Evolutionary conservation across 2,797 vertebrate species (phyloP), one percentile per base, ranked within the genome.

Genomic region (Silurus aristotelis): DNA sequence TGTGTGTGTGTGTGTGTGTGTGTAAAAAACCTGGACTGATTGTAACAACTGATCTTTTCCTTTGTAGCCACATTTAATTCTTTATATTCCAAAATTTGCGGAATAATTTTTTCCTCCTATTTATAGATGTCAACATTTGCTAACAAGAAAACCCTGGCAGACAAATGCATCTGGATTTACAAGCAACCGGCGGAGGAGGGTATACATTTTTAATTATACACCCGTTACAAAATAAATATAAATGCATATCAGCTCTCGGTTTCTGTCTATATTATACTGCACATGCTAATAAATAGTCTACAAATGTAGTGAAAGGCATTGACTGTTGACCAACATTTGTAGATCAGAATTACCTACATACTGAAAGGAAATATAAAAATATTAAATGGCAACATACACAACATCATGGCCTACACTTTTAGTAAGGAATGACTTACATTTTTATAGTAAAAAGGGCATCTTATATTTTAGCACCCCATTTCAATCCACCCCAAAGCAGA

Each of bases 1-100:
- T 55, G 63, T 2, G 55, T 12, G 63, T 56, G 25, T 10, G 48
- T 38, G 60, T 68, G 61, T 48, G 55, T 61, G 27, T 78, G 56
- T 72, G 75, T 64, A 25, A 27, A 56, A 31, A 83, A 79, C 85
- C 56, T 78, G 64, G 31, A 86, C 48, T 60, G 52, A 64, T 79
- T 52, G 27, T 31, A 66, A 61, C 64, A 73, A 72, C 46, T 48
- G 46, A 67, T 58, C 64, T 55, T 75, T 80, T 2, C n/a, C 27
- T 60, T 12, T 27, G 31, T 80, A 66, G 61, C 48, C 48, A 85
- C 63, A 67, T 20, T 52, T 52, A 27, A 52, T 66, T 66, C 61
- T 52, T 4, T 25, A 80, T 43, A 25, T 13, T 27, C 27, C 8
- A 27, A 5, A 48, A 67, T 55, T 66, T 52, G 61, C 15, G 52